phyloP scores from a whole-genome alignment of 1,140 invertebrate genomes.

The Procambarus virginalis region DNA sequence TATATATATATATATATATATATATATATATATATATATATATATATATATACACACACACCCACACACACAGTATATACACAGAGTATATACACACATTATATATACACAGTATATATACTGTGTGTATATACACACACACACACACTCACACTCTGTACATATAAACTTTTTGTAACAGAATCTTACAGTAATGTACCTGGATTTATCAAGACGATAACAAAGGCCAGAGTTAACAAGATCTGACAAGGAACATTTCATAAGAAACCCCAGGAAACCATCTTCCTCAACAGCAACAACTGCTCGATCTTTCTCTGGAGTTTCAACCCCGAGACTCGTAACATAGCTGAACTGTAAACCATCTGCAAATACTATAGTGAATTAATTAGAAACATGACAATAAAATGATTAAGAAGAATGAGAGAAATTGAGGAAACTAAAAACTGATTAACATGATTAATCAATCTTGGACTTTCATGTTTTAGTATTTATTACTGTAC shows the following conservation, averaged over 20 bases:
- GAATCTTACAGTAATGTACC: conserved; percentile 47
- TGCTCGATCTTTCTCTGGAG: conserved; percentile 32
- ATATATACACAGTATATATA: no score
- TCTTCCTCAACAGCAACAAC: conserved; percentile 51
- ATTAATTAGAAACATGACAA: neutral
- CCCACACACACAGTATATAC: no score
- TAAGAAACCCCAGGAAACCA: conserved; percentile 72
- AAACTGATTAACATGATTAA: neutral
- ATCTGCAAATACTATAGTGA: conserved; percentile 16
- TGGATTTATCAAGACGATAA: conserved; percentile 75
- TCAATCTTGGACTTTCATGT: no score
- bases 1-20: no score
- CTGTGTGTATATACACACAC: no score
- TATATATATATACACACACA: no score
- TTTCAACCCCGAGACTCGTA: conserved; percentile 32
- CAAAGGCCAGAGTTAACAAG: conserved; percentile 70
- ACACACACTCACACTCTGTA: no score
- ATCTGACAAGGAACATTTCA: conserved; percentile 71
- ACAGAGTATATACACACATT: no score
- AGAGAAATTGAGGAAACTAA: neutral
- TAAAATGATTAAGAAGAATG: neutral
- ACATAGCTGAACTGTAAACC: conserved; percentile 37
- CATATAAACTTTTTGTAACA: no score
- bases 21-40: no score
- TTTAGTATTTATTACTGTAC: no score